phyloP scores from a whole-genome alignment of 2,888 invertebrate species.

The Diarsia mendica region DNA sequence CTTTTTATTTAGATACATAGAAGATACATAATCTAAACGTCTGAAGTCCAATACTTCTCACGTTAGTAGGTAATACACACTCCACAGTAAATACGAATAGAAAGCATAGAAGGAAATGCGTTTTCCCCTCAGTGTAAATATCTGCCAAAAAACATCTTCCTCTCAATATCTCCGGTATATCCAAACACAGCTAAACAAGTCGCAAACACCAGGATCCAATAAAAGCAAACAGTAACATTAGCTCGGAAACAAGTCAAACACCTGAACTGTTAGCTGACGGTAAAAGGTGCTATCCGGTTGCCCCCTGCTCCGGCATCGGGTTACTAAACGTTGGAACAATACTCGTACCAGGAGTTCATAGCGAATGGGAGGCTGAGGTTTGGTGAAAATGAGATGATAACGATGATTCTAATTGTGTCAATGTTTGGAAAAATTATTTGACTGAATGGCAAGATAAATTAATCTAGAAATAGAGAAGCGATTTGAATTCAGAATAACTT shows the following conservation, averaged over 20 bases:
- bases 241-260: conserved; percentile 69
- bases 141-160: conserved; percentile 22
- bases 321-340: conserved; percentile 66
- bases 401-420: not conserved
- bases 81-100: not conserved
- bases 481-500: not conserved
- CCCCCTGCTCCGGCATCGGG: conserved; percentile 56
- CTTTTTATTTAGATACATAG: too few relatives aligned
- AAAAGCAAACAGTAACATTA: conserved; percentile 62
- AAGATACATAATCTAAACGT: too few relatives aligned
- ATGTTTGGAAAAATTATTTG: not conserved
- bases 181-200: conserved; percentile 52
- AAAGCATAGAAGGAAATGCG: not conserved
- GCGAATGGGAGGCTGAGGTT: conserved; percentile 17
- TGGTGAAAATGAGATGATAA: conserved; percentile 8
- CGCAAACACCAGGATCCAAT: conserved; percentile 56
- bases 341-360: conserved; percentile 40
- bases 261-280: conserved; percentile 76
- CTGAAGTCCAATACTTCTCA: not conserved
- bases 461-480: not conserved
- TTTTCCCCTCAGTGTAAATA: not conserved
- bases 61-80: not conserved
- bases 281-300: conserved; percentile 76
- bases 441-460: not conserved
- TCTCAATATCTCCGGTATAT: conserved; percentile 17